Evolutionary conservation across 2,797 vertebrate species (phyloP), one percentile per base, ranked within the genome.

Genomic region (Lophura swinhoii): DNA sequence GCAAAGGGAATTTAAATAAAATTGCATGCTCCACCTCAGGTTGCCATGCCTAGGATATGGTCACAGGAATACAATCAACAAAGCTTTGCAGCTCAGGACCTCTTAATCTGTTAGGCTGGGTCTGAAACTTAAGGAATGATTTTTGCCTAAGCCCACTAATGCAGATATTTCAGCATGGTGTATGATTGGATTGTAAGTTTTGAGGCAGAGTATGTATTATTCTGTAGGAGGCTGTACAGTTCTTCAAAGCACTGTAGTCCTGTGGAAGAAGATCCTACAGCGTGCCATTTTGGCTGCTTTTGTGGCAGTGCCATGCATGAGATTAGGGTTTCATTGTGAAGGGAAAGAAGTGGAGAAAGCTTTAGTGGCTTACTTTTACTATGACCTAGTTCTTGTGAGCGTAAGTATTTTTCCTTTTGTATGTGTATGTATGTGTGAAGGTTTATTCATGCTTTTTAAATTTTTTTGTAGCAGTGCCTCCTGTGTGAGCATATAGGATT

Each of bases 401-500:
- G 56, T 13, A 63, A 72, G 9, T 77, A 59, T 21, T 88, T 79
- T 10, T 87, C 78, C 22, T 31, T 74, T 43, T 78, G 43, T 60
- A 53, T 41, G 8, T n/a, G 39, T 64, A 39, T 41, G 8, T 55
- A 39, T 44, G 43, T 9, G 17, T 23, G 28, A 21, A 46, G 24
- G 31, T 44, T 4, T 79, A 80, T 77, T 96, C 9, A 39, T 82
- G n/a, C 8, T 35, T 44, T 18, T 44, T 28, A 3, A 9, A 71
- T n/a, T 66, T 82, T 39, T 70, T 49, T 89, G 72, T 37, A 71
- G 14, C 46, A 33, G 41, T 64, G 8, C 68, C 39, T 88, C 53
- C 28, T 91, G 64, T 88, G n/a, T 84, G 10, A 80, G 31, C 6
- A n/a, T 62, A 72, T n/a, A 33, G 71, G 74, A 87, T 91, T 92